phyloP scores from a whole-genome alignment of 1,140 invertebrate genomes.

The Formica exsecta region DNA sequence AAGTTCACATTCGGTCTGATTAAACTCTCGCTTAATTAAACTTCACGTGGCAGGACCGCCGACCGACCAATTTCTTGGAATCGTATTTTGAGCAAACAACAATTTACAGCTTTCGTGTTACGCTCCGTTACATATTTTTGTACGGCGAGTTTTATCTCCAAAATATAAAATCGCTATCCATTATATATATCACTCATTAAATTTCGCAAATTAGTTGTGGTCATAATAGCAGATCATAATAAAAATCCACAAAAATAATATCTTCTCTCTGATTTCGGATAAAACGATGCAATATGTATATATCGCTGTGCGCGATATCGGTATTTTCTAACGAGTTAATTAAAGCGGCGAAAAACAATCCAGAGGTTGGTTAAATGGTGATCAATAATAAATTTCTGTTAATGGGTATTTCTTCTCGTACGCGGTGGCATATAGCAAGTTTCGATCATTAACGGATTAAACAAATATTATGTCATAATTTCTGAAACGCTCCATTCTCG shows the following conservation, averaged over 20 bases:
- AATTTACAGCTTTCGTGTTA: slow-evolving; percentile 13
- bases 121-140: background rate
- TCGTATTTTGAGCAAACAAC: slow-evolving; percentile 11
- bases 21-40: slow-evolving; percentile 72
- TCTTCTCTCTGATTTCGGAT: background rate
- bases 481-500: slow-evolving; percentile 3
- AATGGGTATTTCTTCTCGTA: slow-evolving; percentile 8
- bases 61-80: slow-evolving; percentile 22
- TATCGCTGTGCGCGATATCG: background rate
- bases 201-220: background rate
- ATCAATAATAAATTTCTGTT: slow-evolving; percentile 55
- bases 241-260: background rate
- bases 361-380: background rate
- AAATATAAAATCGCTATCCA: background rate
- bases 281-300: background rate
- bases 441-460: slow-evolving; percentile 53
- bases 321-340: slow-evolving; percentile 30
- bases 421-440: background rate
- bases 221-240: background rate
- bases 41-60: slow-evolving; percentile 1
- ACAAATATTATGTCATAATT: background rate
- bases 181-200: background rate
- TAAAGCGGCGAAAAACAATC: slow-evolving; percentile 15
- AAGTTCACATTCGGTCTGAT: slow-evolving; percentile 63
- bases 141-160: background rate